Conservation (phyloP, 1,140 invertebrate genomes). For the Drosophila repleta region DNA sequence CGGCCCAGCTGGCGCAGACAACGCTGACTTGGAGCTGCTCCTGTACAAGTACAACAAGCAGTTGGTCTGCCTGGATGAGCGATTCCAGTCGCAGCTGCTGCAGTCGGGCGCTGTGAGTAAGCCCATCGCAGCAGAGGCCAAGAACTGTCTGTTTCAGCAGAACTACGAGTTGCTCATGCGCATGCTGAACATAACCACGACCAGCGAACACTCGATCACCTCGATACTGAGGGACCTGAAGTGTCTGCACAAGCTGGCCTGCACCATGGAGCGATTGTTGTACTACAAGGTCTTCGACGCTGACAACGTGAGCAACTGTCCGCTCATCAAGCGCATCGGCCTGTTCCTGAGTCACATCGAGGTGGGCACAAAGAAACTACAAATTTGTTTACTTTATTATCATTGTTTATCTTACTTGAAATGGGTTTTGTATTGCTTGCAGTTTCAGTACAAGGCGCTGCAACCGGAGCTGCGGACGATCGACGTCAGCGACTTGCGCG, state of each 20-base stretch:
- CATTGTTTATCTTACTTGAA: background rate
- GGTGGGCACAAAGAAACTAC: constrained; percentile 21
- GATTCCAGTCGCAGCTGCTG: constrained; percentile 21
- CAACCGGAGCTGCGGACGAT: background rate
- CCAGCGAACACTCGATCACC: constrained; percentile 34
- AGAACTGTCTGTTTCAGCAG: constrained; percentile 67
- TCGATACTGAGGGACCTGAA: constrained; percentile 56
- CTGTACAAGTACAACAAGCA: constrained; percentile 68
- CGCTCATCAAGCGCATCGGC: constrained; percentile 74
- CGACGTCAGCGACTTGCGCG: constrained; percentile 48
- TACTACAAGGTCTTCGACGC: constrained; percentile 74
- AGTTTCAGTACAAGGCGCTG: constrained; percentile 61
- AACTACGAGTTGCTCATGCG: constrained; percentile 78
- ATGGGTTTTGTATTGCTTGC: background rate
- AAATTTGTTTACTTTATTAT: background rate
- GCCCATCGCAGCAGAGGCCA: constrained; percentile 5
- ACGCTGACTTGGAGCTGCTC: constrained; percentile 33
- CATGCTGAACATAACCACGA: constrained; percentile 49
- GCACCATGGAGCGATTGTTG: constrained; percentile 64
- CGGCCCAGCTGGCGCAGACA: background rate
- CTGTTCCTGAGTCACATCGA: constrained; percentile 73
- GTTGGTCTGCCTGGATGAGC: constrained; percentile 50
- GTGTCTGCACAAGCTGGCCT: constrained; percentile 50
- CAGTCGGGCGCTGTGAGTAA: background rate
- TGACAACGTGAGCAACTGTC: constrained; percentile 48